Percentiles rank a stretch among this genome's conserved stretches.
Conservation (phyloP, 2,797 vertebrate species). For the Setipinna tenuifilis region DNA sequence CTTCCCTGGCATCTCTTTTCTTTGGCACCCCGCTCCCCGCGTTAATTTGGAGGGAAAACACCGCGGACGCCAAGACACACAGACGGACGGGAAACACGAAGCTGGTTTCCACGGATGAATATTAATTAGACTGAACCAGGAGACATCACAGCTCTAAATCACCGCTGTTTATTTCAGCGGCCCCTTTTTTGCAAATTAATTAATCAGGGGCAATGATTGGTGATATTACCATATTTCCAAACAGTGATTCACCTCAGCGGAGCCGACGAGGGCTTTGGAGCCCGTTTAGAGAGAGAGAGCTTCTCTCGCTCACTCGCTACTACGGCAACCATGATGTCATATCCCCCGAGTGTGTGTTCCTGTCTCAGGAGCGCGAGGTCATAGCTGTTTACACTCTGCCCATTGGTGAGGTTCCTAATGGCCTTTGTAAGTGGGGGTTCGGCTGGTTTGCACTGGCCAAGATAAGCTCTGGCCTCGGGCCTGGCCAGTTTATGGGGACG, state of each 20-base stretch:
- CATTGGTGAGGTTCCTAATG: background rate
- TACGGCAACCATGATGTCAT: conserved; percentile 6
- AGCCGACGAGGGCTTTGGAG: background rate
- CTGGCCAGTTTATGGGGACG: conserved; percentile 6
- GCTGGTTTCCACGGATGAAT: conserved; percentile 4
- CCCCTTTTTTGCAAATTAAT: background rate
- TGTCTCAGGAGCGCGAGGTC: conserved; percentile 8
- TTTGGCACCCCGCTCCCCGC: background rate
- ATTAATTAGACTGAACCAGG: conserved; percentile 3
- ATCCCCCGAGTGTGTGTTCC: background rate
- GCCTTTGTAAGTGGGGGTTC: background rate
- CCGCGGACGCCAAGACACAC: conserved; percentile 29
- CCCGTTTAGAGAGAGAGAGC: background rate
- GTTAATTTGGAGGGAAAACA: conserved; percentile 21
- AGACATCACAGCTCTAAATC: background rate
- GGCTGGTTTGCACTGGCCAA: too few relatives aligned
- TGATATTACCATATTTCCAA: conserved; percentile 12
- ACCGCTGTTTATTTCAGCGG: background rate
- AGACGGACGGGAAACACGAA: background rate
- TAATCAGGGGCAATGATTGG: conserved; percentile 3
- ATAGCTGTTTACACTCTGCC: background rate
- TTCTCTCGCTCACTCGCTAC: too few relatives aligned
- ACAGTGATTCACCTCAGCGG: background rate
- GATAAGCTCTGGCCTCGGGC: conserved; percentile 13
- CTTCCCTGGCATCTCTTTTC: conserved; percentile 23